A percentile compares a stretch with the other conserved stretches of the same genome.
These are phyloP conservation scores for Lepus europaeus DNA, from an alignment of 2,113 vertebrate genomes.

Conservation along the genomic window DNA sequence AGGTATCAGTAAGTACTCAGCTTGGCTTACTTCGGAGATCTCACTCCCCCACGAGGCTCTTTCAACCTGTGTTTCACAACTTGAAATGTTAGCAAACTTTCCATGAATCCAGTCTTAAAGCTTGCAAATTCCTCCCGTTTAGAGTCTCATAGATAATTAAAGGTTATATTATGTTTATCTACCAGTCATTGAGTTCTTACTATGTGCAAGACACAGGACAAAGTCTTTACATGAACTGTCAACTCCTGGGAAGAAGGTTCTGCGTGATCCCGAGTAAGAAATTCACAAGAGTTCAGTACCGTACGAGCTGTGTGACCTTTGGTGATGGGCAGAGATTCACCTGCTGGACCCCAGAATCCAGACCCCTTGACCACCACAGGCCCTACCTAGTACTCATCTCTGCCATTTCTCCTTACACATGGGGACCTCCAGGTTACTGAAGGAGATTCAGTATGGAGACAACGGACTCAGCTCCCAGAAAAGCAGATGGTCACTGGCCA, in stretches of 20 bases:
- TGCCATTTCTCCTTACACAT: not conserved
- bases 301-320: not conserved
- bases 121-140: not conserved
- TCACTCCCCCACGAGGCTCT: not conserved
- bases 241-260: not conserved
- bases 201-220: not conserved
- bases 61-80: not conserved
- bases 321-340: not conserved
- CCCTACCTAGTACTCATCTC: not conserved
- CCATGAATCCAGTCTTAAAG: not conserved
- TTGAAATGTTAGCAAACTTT: not conserved
- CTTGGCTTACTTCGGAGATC: not conserved
- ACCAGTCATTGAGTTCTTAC: not conserved
- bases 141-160: not conserved
- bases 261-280: not conserved
- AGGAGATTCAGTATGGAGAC: not conserved
- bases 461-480: not conserved
- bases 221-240: not conserved
- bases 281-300: not conserved
- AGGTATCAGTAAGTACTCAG: not conserved
- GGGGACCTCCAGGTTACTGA: not conserved
- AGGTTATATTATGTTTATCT: not conserved
- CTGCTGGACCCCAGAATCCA: not conserved
- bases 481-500: not conserved
- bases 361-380: not conserved